Conservation (phyloP, 2,113 vertebrate species). For the human (Homo sapiens) region DNA sequence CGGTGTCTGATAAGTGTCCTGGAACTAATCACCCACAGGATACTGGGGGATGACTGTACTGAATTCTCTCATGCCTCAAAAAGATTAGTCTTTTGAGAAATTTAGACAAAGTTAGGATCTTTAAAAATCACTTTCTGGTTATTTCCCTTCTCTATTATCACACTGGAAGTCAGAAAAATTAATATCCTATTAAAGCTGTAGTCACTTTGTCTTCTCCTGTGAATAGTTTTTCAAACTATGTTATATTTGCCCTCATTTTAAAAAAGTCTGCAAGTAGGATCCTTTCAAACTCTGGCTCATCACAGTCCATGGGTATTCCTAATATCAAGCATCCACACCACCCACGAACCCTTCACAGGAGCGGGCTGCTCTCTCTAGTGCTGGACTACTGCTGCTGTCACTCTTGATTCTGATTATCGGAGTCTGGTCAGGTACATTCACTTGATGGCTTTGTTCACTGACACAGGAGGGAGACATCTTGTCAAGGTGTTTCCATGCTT, state of each 20-base stretch:
- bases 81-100: background rate
- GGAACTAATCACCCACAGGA: background rate
- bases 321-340: background rate
- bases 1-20: rapidly evolving
- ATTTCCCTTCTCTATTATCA: background rate
- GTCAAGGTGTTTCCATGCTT: background rate
- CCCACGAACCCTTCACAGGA: rapidly evolving
- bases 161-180: background rate
- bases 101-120: background rate
- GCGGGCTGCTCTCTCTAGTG: background rate
- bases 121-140: background rate
- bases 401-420: background rate
- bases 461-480: background rate
- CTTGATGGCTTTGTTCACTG: background rate
- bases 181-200: background rate
- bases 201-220: background rate
- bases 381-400: rapidly evolving
- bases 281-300: background rate
- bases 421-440: background rate
- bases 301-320: background rate
- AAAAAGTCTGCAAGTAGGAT: background rate
- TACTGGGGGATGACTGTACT: background rate
- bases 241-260: background rate
- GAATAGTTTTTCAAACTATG: background rate
- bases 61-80: background rate